A percentile compares a stretch with the other conserved stretches of the same genome.
Evolutionary conservation across 2,797 vertebrate species (phyloP).

Genomic region (Pseudomugil gertrudae): DNA sequence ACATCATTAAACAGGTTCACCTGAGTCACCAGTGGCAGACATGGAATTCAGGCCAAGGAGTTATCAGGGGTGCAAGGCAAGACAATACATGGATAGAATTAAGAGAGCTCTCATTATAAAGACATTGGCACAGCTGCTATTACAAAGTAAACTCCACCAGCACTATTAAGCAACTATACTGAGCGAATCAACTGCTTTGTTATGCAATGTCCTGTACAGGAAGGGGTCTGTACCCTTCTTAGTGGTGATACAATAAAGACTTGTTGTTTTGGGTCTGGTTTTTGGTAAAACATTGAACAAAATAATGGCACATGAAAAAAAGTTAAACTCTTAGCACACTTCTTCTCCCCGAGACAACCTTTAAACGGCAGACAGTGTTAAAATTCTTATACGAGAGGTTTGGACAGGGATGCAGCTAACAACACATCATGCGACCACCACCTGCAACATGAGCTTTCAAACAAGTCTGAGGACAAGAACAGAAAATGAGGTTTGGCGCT

Average conservation of each 20-base stretch:
- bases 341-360: slow-evolving; percentile 47
- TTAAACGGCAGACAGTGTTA: slow-evolving; percentile 55
- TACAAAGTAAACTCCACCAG: slow-evolving; percentile 78
- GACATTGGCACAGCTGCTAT: slow-evolving; percentile 77
- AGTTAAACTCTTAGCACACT: slow-evolving; percentile 52
- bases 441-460: slow-evolving; percentile 28
- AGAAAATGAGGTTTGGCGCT: slow-evolving; percentile 52
- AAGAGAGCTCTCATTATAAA: slow-evolving; percentile 71
- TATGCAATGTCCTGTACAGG: slow-evolving; percentile 73
- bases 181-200: slow-evolving; percentile 67
- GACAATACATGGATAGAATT: slow-evolving; percentile 75
- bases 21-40: slow-evolving; percentile 74
- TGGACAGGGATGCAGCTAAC: slow-evolving; percentile 25
- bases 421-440: slow-evolving; percentile 41
- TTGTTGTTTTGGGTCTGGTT: slow-evolving; percentile 45
- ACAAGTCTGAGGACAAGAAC: slow-evolving; percentile 48
- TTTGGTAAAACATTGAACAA: slow-evolving; percentile 62
- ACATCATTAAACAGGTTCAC: slow-evolving; percentile 75
- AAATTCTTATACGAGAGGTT: slow-evolving; percentile 33
- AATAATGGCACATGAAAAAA: slow-evolving; percentile 69
- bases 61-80: slow-evolving; percentile 75
- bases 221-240: slow-evolving; percentile 55
- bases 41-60: slow-evolving; percentile 79
- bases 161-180: slow-evolving; percentile 72
- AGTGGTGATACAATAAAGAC: slow-evolving; percentile 44